Evolutionary conservation across 2,113 vertebrate genomes (phyloP).

Genomic region (Dasyurus viverrinus): DNA sequence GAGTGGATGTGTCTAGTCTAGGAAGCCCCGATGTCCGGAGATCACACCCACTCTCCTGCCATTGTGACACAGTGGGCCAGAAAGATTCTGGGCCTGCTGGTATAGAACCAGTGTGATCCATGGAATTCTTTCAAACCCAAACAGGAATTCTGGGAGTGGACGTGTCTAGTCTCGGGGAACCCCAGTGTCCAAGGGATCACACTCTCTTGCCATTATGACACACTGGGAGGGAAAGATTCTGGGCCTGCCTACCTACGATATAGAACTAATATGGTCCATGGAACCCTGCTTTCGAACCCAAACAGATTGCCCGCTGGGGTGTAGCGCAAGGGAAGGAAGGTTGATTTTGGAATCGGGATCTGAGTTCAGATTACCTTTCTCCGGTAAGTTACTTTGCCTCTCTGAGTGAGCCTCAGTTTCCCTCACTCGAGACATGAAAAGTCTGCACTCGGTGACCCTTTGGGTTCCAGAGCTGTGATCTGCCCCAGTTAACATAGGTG

Average conservation of each 20-base stretch:
- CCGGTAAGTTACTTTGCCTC: not conserved
- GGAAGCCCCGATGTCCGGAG: not conserved
- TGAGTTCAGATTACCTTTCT: not conserved
- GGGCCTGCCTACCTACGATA: not conserved
- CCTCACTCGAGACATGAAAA: not conserved
- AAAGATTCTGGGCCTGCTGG: not conserved
- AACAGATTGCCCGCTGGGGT: not conserved
- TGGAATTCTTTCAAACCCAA: not conserved
- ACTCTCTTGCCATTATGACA: not conserved
- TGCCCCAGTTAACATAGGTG: not conserved
- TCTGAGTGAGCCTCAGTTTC: slow-evolving; percentile 1
- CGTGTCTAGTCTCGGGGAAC: not conserved
- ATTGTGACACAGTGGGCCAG: not conserved
- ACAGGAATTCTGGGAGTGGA: not conserved
- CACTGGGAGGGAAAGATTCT: not conserved
- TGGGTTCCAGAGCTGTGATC: not conserved
- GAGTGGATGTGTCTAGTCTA: not conserved
- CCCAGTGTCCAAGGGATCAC: not conserved
- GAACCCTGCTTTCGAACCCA: not conserved
- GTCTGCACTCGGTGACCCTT: not conserved
- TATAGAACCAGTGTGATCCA: fast-evolving
- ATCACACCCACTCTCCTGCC: not conserved
- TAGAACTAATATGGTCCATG: fast-evolving
- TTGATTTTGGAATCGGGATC: not conserved
- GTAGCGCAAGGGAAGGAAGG: fast-evolving